Evolutionary conservation across 1,140 invertebrate species (phyloP).

Genomic region (Drosophila ananassae): DNA sequence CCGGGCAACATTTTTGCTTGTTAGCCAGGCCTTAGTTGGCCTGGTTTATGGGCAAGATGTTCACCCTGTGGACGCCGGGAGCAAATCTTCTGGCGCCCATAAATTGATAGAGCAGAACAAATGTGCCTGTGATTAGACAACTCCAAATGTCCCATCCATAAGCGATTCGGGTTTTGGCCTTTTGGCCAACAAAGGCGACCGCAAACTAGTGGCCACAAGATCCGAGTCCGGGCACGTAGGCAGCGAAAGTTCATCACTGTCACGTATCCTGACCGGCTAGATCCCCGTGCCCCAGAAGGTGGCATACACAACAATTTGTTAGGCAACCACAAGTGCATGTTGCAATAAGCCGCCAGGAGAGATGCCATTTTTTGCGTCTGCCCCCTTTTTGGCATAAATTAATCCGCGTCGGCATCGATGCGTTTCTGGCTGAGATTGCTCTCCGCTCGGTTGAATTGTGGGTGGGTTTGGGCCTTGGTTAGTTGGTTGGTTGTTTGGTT

Average conservation of each 20-base stretch:
- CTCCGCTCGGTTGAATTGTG: constrained; percentile 19
- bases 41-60: constrained; percentile 61
- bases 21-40: constrained; percentile 51
- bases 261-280: constrained; percentile 36
- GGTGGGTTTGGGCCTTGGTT: constrained; percentile 4
- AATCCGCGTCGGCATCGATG: constrained; percentile 72
- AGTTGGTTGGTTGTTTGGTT: constrained; percentile 48
- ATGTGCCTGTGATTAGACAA: constrained; percentile 74
- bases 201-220: constrained; percentile 39
- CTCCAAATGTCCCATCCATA: constrained; percentile 60
- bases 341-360: constrained; percentile 63
- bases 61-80: constrained; percentile 16
- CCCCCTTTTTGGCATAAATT: constrained; percentile 61
- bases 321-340: constrained; percentile 50
- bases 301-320: constrained; percentile 69
- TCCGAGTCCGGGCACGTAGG: constrained; percentile 34
- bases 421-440: constrained; percentile 64
- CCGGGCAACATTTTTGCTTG: constrained; percentile 73
- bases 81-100: constrained; percentile 70
- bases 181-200: background rate
- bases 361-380: constrained; percentile 18
- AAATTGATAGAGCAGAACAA: constrained; percentile 62
- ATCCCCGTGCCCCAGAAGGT: constrained; percentile 20
- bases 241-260: constrained; percentile 78
- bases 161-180: background rate